Base-by-base conservation (phyloP, 2,113 vertebrate species). In the Odobenus rosmarus region DNA sequence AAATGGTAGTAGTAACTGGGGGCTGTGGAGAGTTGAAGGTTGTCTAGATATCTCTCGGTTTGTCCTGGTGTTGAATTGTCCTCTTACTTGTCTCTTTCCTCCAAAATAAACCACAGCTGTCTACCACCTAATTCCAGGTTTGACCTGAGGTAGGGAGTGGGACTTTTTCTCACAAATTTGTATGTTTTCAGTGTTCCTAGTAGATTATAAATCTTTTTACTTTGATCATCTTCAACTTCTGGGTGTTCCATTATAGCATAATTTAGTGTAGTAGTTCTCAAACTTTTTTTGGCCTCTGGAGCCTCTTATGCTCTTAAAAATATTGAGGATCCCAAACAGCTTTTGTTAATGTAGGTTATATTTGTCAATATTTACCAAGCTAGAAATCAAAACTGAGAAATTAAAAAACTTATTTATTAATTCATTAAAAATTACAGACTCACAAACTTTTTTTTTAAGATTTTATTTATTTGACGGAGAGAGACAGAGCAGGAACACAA, bases 351-450 rank as follows among this genome's bases (percentile, higher is more conserved):
- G 19, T 84, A 69, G 39, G 19, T 84, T 59, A 39, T 93, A 83
- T 49, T 82, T 88, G 76, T 26, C 42, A 24, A 59, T 83, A 39
- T 31, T 88, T 96, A 82, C 33, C 53, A 87, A 81, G 24, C 72
- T 82, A 95, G 62, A 89, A 79, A 71, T 74, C 28, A 82, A 94
- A 94, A 59, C 14, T 64, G 74, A 95, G 42, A 92, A 71, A 62
- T 72, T 42, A 0, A 72, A 84, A 91, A 57, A 64, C 31, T 53
- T 53, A 49, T 16, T 86, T 57, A 69, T 79, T 82, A 51, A 46
- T 77, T 95, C 39, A 31, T 90, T 67, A 61, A 82, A 82, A 96
- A 36, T 86, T 80, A 28, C 11, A 71, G 72, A 28, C n/a, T 82
- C 21, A 72, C 53, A 55, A 93, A 76, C n/a, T 88, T 7, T 46